phyloP scores from a whole-genome alignment of 2,113 vertebrate species.

The Pygoscelis adeliae region DNA sequence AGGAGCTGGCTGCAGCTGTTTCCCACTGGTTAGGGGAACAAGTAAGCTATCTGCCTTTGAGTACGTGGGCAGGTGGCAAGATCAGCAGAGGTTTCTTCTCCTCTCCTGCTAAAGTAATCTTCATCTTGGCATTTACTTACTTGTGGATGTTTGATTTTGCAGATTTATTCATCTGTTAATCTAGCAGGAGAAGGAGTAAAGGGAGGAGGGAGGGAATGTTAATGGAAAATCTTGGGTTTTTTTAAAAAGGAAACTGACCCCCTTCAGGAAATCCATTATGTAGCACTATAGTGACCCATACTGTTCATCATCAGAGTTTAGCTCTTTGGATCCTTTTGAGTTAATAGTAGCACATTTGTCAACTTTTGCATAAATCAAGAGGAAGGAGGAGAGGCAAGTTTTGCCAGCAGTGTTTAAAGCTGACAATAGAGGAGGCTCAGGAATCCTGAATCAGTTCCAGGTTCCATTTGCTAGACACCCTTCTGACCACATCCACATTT shows the following conservation, averaged over 20 bases:
- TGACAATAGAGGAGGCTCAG: neutral
- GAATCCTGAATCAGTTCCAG: neutral
- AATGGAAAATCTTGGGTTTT: neutral
- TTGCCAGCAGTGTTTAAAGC: neutral
- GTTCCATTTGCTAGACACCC: neutral
- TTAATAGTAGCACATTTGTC: neutral
- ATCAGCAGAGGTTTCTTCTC: neutral
- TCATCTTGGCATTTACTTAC: neutral
- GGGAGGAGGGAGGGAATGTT: constrained; percentile 26
- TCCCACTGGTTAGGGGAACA: neutral
- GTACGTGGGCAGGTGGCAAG: neutral
- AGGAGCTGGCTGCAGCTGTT: neutral
- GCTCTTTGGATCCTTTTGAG: neutral
- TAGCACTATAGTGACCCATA: neutral
- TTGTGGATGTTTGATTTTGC: constrained; percentile 24
- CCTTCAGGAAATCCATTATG: constrained; percentile 1
- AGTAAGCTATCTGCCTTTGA: neutral
- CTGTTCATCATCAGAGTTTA: neutral
- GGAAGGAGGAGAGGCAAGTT: neutral
- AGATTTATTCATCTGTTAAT: constrained; percentile 43
- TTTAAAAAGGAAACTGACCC: neutral
- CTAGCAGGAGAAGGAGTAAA: neutral
- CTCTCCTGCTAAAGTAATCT: neutral
- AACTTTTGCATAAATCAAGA: constrained; percentile 13
- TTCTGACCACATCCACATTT: neutral